Evolutionary conservation across 1,140 invertebrate species (phyloP), one percentile per base, ranked within the genome.

Genomic region (Hyles euphorbiae): DNA sequence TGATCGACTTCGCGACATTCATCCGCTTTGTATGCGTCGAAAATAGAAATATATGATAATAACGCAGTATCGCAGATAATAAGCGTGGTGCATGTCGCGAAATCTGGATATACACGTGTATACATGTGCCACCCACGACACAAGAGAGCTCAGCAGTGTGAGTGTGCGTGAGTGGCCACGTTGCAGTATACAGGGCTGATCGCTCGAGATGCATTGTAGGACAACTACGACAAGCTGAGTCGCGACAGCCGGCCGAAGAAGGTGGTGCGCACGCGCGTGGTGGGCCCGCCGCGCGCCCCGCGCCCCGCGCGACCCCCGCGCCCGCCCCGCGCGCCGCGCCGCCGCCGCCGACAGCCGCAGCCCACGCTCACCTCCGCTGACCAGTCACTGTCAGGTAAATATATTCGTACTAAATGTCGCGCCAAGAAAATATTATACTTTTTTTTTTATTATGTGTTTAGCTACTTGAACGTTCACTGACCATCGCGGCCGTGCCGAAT

Each of bases 171-270:
- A 10, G 12, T 48, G 46, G 22, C 36, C 5, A 40, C 36, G 36
- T 8, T 8, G 2, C 22, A 22, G 22, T 22, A 22, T 22, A 22
- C 22, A 22, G 22, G 22, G 22, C 22, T 40, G 36, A 40, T 40
- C 5, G 4, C 5, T 40, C 4, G 8, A 40, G 36, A 40, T 40
- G 36, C 36, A 33, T 48, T 46, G 8, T 71, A 93, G 93, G 94
- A 96, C 76, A 95, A 95, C 81, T 95, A 95, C 82, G 91, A 93
- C 76, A 93, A 93, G 76, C 90, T 93, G 61, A 90, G 90, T 62
- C 92, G 93, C 66, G 93, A 94, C 78, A 91, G 92, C 12, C 94
- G 94, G 86, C 94, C 94, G 87, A 95, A 95, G 90, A 94, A 94
- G 83, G 90, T 91, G 45, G 89, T 93, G n/a, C 89, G 94, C 34